Evolutionary conservation across 1,140 invertebrate species (phyloP), one percentile per base, ranked within the genome.

Genomic region (Diprion similis): DNA sequence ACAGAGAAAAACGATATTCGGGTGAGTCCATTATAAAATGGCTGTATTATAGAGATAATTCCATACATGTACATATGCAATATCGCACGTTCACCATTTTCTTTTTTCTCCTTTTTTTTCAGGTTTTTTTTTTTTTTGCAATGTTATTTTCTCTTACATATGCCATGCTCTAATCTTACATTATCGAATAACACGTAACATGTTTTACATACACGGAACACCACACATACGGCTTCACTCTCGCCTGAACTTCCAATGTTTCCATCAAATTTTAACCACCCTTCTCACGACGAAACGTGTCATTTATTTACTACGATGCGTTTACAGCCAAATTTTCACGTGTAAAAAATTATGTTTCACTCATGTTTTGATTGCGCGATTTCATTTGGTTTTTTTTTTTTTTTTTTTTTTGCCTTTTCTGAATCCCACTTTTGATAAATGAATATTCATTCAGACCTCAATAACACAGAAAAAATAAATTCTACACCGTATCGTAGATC

Each of bases 41-140:
- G 86, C 84, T 88, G 83, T 88, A 87, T 88, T 59, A 87, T 86
- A 83, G 80, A 83, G 80, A 77, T 85, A 87, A 87, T 81, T 86
- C 79, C 77, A 85, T 87, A 87, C 84, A 87, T 84, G 79, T 87
- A 86, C 24, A 37, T 83, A 59, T 59, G n/a, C 11, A 85, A 85
- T 82, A 86, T 86, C 84, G 79, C 80, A 86, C 78, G 76, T 84
- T 85, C 79, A 85, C 82, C 79, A 80, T 81, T 51, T 71, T 46
- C 59, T 68, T 46, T 71, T 68, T 69, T 72, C 37, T 0, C 66
- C 17, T 68, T 18, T 10, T 45, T 68, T 64, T 64, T 64, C 17
- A 4, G 13, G 59, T 68, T 73, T 7, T 11, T 59, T 15, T 17
- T 59, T 59, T 59, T 17, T 59, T 59, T 8, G 24, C 24, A 13